These are phyloP conservation scores for Tribolium madens DNA, from an alignment of 1,140 invertebrate genomes.

Conservation along the genomic window DNA sequence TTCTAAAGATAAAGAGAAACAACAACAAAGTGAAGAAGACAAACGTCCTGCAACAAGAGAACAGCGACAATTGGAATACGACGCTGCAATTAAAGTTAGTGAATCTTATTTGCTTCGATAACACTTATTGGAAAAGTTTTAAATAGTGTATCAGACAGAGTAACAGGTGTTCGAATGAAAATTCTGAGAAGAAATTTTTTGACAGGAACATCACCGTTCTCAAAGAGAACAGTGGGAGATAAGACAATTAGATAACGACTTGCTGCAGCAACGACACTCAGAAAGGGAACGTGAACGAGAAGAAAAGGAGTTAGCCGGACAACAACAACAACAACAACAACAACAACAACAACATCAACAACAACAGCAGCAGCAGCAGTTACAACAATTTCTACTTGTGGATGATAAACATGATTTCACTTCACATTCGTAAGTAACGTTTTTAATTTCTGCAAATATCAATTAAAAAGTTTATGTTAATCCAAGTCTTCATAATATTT, in stretches of 20 bases:
- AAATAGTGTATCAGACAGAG: too few relatives aligned
- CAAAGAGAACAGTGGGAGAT: constrained; percentile 65
- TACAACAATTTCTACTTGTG: constrained; percentile 52
- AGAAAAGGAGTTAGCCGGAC: constrained; percentile 61
- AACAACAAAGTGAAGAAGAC: constrained; percentile 60
- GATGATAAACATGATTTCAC: constrained; percentile 59
- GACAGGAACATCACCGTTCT: constrained; percentile 64
- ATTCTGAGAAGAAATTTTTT: background rate
- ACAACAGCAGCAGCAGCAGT: too few relatives aligned
- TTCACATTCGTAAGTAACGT: constrained; percentile 61
- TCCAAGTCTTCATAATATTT: too few relatives aligned
- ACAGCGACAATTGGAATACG: constrained; percentile 64
- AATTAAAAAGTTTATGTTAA: too few relatives aligned
- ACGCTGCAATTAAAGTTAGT: constrained; percentile 63
- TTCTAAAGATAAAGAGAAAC: constrained; percentile 62
- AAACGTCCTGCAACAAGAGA: constrained; percentile 58
- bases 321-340: too few relatives aligned
- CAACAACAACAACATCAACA: too few relatives aligned
- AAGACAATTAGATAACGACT: constrained; percentile 64
- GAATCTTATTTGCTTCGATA: background rate
- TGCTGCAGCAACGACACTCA: constrained; percentile 64
- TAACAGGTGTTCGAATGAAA: too few relatives aligned
- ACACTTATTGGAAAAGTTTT: background rate
- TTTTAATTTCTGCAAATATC: too few relatives aligned
- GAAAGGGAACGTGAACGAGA: constrained; percentile 63